phyloP scores from a whole-genome alignment of 2,797 vertebrate species.

The Phaenicophaeus curvirostris region DNA sequence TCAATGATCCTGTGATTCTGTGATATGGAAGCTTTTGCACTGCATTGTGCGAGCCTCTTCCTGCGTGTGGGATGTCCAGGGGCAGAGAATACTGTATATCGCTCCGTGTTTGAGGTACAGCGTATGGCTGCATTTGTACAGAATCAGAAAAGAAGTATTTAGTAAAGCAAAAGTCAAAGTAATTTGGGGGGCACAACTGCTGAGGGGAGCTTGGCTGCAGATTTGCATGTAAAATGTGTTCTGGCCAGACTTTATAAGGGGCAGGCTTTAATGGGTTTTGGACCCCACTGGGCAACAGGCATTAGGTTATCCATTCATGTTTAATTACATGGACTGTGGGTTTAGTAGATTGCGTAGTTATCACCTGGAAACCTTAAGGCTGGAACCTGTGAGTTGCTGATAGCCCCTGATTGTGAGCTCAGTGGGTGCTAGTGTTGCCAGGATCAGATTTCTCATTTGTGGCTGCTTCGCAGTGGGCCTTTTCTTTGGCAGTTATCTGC shows the following conservation, averaged over 20 bases:
- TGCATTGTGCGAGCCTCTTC: background rate
- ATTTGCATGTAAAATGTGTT: background rate
- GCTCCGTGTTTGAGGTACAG: background rate
- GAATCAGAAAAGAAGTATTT: background rate
- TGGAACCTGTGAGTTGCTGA: constrained; percentile 23
- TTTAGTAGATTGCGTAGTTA: background rate
- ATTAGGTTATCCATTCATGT: background rate
- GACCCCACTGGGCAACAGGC: background rate
- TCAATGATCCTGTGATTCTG: too few relatives aligned
- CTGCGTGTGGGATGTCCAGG: background rate
- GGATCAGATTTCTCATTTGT: background rate
- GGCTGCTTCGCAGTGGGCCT: background rate
- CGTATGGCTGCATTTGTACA: background rate
- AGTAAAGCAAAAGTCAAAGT: background rate
- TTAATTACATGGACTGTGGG: background rate
- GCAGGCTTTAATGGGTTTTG: background rate
- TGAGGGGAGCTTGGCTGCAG: background rate
- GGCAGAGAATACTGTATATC: background rate
- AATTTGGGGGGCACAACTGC: background rate
- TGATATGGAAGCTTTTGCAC: background rate
- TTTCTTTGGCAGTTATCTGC: background rate
- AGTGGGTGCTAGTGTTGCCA: background rate
- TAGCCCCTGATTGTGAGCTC: background rate
- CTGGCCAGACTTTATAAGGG: background rate
- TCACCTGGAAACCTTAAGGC: background rate